phyloP scores from a whole-genome alignment of 2,888 invertebrate genomes.

The Globia sparganii region DNA sequence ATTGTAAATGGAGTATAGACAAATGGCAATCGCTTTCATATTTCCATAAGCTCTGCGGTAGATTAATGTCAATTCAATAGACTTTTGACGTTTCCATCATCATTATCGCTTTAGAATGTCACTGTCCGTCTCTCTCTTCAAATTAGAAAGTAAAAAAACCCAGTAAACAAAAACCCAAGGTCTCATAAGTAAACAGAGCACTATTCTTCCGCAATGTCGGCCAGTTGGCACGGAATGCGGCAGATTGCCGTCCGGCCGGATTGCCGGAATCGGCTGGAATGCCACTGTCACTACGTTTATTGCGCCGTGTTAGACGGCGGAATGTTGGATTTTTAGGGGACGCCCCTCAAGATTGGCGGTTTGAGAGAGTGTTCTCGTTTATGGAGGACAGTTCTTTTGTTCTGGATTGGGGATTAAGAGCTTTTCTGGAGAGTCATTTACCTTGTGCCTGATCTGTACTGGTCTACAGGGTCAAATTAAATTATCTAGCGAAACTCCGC shows the following conservation, averaged over 20 bases:
- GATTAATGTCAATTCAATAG: not conserved
- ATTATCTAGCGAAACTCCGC: not conserved
- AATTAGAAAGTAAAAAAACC: not conserved
- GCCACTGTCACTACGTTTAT: conserved; percentile 89
- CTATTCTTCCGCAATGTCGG: conserved; percentile 63
- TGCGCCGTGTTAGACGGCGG: conserved; percentile 84
- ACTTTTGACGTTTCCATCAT: not conserved
- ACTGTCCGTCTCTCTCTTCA: not conserved
- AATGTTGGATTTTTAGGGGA: conserved; percentile 83
- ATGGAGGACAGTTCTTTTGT: conserved; percentile 34
- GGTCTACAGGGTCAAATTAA: not conserved
- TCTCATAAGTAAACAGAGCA: conserved; percentile 63
- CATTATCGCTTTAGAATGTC: not conserved
- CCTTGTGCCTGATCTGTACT: not conserved
- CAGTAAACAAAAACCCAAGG: conserved; percentile 41
- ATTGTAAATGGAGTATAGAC: no score
- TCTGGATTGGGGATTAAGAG: conserved; percentile 24
- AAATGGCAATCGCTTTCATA: no score
- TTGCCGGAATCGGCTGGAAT: conserved; percentile 83
- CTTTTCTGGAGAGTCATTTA: conserved; percentile 15
- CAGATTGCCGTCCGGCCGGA: conserved; percentile 84
- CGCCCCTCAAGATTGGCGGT: conserved; percentile 58
- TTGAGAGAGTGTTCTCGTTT: conserved; percentile 49
- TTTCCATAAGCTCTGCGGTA: not conserved
- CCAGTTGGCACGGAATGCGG: conserved; percentile 78